These are phyloP conservation scores for Urocynchramus pylzowi DNA, from an alignment of 2,113 vertebrate species.

Conservation along the genomic window DNA sequence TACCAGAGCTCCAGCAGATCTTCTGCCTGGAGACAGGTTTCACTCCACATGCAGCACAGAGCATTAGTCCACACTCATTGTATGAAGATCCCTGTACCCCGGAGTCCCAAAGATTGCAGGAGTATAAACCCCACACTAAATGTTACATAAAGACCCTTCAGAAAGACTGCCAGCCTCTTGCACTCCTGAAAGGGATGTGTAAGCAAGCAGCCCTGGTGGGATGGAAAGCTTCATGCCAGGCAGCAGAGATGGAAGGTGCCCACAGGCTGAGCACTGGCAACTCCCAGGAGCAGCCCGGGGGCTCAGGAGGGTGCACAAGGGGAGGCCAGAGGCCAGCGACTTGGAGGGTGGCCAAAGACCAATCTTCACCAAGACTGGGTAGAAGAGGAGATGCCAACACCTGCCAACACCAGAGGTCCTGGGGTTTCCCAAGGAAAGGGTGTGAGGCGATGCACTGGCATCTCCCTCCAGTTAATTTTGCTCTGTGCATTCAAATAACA, in stretches of 20 bases:
- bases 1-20: accelerated
- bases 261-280: background rate
- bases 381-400: background rate
- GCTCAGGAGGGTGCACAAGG: background rate
- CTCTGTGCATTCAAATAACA: background rate
- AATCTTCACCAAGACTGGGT: background rate
- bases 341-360: background rate
- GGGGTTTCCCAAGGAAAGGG: background rate
- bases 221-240: background rate
- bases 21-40: background rate
- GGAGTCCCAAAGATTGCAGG: background rate
- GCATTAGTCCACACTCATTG: background rate
- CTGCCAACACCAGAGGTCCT: background rate
- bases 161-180: background rate
- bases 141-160: background rate
- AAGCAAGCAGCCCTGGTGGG: background rate
- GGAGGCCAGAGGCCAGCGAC: accelerated
- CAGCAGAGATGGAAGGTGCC: background rate
- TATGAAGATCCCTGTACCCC: background rate
- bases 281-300: background rate
- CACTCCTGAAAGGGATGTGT: background rate
- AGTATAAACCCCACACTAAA: background rate
- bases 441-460: background rate
- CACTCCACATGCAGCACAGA: background rate
- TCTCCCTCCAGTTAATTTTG: background rate